phyloP scores from a whole-genome alignment of 1,140 invertebrate genomes.

The Megalonaias nervosa region DNA sequence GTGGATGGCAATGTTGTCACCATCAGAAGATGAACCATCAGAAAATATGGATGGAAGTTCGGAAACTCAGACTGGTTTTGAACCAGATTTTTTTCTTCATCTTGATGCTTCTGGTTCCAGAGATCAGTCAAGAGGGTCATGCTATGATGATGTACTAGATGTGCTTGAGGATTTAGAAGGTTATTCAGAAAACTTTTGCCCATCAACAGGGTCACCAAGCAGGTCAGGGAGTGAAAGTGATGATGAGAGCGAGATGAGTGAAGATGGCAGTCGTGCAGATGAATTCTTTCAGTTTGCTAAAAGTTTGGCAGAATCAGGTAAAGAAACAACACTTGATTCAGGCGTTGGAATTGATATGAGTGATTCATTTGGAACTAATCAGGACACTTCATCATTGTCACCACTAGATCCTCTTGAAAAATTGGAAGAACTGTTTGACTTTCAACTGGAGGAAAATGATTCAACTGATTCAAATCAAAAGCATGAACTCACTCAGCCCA shows the following conservation, averaged over 20 bases:
- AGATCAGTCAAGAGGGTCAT: background rate
- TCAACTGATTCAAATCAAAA: background rate
- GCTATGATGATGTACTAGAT: conserved; percentile 42
- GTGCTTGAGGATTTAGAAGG: conserved; percentile 49
- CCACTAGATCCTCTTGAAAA: conserved; percentile 46
- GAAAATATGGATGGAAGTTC: conserved; percentile 13
- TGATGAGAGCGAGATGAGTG: conserved; percentile 16
- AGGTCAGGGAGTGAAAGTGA: conserved; percentile 28
- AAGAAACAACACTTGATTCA: conserved; percentile 54
- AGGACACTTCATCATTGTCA: conserved; percentile 41
- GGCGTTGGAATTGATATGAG: conserved; percentile 48
- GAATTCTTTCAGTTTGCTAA: conserved; percentile 52
- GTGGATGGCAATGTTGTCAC: conserved; percentile 13
- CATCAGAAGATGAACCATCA: conserved; percentile 19
- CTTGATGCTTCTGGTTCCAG: too few relatives aligned
- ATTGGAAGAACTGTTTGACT: conserved; percentile 25
- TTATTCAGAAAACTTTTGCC: conserved; percentile 4
- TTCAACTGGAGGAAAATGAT: conserved; percentile 3
- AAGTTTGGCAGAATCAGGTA: conserved; percentile 49
- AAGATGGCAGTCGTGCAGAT: conserved; percentile 33
- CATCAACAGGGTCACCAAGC: background rate
- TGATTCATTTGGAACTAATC: too few relatives aligned
- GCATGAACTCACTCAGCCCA: background rate
- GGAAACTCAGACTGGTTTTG: too few relatives aligned
- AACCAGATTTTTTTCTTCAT: too few relatives aligned